Evolutionary conservation across 2,113 vertebrate genomes (phyloP).

Genomic region (Plestiodon gilberti): DNA sequence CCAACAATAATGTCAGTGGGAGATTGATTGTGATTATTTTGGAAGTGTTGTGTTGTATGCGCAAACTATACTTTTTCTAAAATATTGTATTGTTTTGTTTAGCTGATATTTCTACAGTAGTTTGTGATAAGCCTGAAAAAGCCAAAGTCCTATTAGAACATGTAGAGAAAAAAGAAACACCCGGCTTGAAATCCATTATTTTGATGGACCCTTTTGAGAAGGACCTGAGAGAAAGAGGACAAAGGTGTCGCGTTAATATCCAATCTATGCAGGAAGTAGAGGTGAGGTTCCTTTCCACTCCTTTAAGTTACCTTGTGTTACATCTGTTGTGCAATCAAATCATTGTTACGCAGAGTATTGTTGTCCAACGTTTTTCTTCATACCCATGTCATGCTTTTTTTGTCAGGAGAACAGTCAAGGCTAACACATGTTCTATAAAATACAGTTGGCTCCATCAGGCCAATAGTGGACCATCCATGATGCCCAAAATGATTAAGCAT

Average conservation of each 20-base stretch:
- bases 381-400: not conserved
- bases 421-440: not conserved
- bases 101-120: slow-evolving; percentile 95
- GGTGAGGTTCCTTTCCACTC: slow-evolving; percentile 68
- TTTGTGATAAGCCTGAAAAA: slow-evolving; percentile 93
- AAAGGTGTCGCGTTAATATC: slow-evolving; percentile 83
- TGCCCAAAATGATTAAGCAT: not conserved
- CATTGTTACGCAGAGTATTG: not conserved
- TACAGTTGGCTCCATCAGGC: not conserved
- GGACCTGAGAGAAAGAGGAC: slow-evolving; percentile 79
- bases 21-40: not conserved
- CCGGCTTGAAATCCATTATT: slow-evolving; percentile 85
- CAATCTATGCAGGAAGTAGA: slow-evolving; percentile 89
- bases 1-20: not conserved
- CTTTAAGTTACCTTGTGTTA: not conserved
- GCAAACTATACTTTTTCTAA: not conserved
- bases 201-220: slow-evolving; percentile 91
- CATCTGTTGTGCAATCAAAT: not conserved
- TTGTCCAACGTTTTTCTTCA: not conserved
- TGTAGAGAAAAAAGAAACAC: slow-evolving; percentile 86
- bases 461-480: not conserved
- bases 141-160: slow-evolving; percentile 88
- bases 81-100: slow-evolving; percentile 43
- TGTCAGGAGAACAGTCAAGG: not conserved
- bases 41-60: too few species aligned